A percentile compares a stretch with the other conserved stretches of the same genome.
Evolutionary conservation across 2,797 vertebrate genomes (phyloP).

Genomic region (Melanotaenia trifasciata): DNA sequence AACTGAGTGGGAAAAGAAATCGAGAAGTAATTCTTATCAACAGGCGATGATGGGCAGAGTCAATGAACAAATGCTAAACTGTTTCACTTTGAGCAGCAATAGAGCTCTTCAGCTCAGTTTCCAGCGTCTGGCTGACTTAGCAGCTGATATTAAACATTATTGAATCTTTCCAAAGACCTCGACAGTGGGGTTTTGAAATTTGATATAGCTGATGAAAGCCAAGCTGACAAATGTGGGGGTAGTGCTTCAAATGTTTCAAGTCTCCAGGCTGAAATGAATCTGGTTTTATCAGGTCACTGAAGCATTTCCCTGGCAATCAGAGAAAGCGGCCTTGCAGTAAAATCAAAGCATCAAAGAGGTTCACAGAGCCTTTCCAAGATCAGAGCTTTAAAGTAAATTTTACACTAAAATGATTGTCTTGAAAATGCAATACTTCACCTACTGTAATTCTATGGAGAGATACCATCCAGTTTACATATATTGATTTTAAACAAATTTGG

Average conservation of each 20-base stretch:
- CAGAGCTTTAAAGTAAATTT: constrained; percentile 34
- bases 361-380: constrained; percentile 27
- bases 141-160: constrained; percentile 70
- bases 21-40: constrained; percentile 57
- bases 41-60: constrained; percentile 50
- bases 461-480: not conserved
- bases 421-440: constrained; percentile 14
- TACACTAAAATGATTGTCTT: constrained; percentile 18
- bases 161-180: constrained; percentile 67
- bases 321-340: constrained; percentile 45
- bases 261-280: constrained; percentile 60
- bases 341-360: constrained; percentile 56
- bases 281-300: constrained; percentile 61
- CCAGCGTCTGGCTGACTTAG: constrained; percentile 59
- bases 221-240: constrained; percentile 33
- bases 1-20: constrained; percentile 11
- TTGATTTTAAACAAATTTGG: not conserved
- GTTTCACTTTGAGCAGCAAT: constrained; percentile 42
- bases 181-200: constrained; percentile 60
- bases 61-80: constrained; percentile 58
- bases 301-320: constrained; percentile 62
- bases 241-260: constrained; percentile 60
- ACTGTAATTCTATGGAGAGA: not conserved
- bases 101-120: constrained; percentile 47
- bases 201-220: constrained; percentile 69